Conservation (phyloP, 2,113 vertebrate species). For the Dicentrarchus labrax region DNA sequence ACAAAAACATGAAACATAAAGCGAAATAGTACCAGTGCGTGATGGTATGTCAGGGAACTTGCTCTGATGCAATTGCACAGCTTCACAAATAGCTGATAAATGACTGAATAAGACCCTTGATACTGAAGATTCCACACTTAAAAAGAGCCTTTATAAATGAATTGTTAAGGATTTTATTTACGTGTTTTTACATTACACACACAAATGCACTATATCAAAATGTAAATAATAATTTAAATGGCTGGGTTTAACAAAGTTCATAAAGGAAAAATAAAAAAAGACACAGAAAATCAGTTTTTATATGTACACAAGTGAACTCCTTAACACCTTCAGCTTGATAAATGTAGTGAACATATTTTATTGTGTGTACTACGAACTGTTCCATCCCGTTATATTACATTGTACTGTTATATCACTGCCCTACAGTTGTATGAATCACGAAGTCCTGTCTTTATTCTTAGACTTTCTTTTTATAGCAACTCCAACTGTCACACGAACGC, state of each 20-base stretch:
- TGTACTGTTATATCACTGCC: constrained; percentile 52
- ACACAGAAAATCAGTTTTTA: neutral
- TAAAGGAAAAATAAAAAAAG: neutral
- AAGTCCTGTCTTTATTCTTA: constrained; percentile 59
- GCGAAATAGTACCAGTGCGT: neutral
- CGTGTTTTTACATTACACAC: no score
- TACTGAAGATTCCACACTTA: no score
- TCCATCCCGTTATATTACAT: neutral
- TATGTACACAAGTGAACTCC: neutral
- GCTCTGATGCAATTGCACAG: no score
- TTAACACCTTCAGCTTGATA: neutral
- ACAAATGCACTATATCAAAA: neutral
- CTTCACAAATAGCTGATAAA: no score
- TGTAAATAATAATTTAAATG: neutral
- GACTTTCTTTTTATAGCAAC: constrained; percentile 69
- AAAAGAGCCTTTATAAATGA: no score
- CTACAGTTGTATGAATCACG: constrained; percentile 52
- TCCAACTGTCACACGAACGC: constrained; percentile 62
- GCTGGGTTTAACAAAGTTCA: neutral
- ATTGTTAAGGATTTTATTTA: no score
- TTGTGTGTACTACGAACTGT: neutral
- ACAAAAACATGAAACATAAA: neutral
- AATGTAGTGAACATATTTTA: neutral
- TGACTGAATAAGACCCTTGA: no score
- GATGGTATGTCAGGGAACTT: neutral